A percentile compares a stretch with the other conserved stretches of the same genome.
Conservation (phyloP, 2,113 vertebrate species). For the Caranx melampygus region DNA sequence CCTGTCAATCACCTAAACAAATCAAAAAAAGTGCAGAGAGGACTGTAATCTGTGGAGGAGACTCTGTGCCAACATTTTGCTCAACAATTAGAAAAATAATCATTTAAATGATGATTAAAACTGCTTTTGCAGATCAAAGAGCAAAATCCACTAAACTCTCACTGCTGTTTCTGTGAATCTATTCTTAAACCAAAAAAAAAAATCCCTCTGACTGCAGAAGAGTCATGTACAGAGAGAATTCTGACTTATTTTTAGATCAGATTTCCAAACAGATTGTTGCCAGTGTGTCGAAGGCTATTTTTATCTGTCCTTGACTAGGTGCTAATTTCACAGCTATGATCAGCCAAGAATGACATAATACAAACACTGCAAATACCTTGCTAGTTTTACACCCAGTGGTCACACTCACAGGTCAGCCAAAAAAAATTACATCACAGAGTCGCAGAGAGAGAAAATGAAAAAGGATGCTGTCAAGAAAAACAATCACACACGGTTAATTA, state of each 20-base stretch:
- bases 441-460: not conserved
- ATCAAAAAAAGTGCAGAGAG: not conserved
- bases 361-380: not conserved
- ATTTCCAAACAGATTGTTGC: constrained; percentile 3
- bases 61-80: not conserved
- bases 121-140: not conserved
- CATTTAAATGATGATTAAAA: not conserved
- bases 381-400: not conserved
- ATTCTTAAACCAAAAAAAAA: not conserved
- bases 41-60: not conserved
- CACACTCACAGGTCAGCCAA: not conserved
- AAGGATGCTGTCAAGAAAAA: not conserved
- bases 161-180: not conserved
- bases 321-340: not conserved
- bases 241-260: constrained; percentile 28
- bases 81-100: not conserved
- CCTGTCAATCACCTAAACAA: not conserved
- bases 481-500: not conserved
- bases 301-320: constrained; percentile 2
- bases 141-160: not conserved
- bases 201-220: not conserved
- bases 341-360: not conserved
- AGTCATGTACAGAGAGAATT: not conserved
- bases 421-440: not conserved
- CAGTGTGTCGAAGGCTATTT: constrained; percentile 23